Evolutionary conservation across 92 coral and sea anemone species (phyloP).

Genomic region (Desmophyllum pertusum): DNA sequence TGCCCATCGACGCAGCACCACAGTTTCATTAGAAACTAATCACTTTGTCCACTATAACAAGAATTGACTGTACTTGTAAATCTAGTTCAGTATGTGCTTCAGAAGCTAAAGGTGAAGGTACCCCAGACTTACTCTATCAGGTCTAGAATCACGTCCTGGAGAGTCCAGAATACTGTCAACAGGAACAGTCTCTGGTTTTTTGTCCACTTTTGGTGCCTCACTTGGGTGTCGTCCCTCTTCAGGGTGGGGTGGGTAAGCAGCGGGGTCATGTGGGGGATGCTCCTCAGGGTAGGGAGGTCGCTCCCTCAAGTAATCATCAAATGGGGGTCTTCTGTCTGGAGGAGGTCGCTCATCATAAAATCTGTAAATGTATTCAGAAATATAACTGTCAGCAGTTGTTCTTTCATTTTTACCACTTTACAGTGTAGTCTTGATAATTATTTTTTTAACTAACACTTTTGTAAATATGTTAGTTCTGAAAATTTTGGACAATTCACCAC

Average conservation of each 20-base stretch:
- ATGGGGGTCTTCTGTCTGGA: constrained; percentile 46
- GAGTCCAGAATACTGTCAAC: constrained; percentile 81
- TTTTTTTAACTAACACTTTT: too few relatives aligned
- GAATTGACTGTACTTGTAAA: too few relatives aligned
- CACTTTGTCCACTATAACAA: background rate
- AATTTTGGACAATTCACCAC: too few relatives aligned
- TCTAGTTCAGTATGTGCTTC: background rate
- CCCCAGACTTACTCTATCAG: constrained; percentile 85
- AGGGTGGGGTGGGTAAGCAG: constrained; percentile 53
- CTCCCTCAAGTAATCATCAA: constrained; percentile 57
- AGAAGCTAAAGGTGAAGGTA: background rate
- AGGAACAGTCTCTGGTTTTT: constrained; percentile 79
- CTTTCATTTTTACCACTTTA: too few relatives aligned
- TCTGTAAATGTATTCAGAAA: background rate
- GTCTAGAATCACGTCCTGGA: constrained; percentile 92
- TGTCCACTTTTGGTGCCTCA: constrained; percentile 68
- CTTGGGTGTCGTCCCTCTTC: constrained; percentile 34
- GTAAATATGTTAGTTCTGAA: too few relatives aligned
- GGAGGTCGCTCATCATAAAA: constrained; percentile 41
- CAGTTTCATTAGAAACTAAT: too few relatives aligned
- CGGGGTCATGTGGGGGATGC: constrained; percentile 39
- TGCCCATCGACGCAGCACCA: too few relatives aligned
- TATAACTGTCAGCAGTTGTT: background rate
- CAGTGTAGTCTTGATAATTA: too few relatives aligned
- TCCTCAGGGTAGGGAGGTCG: constrained; percentile 68